Conservation (phyloP, 37 sponge, comb jelly and placozoan genomes). For the Oscarella lobularis region DNA sequence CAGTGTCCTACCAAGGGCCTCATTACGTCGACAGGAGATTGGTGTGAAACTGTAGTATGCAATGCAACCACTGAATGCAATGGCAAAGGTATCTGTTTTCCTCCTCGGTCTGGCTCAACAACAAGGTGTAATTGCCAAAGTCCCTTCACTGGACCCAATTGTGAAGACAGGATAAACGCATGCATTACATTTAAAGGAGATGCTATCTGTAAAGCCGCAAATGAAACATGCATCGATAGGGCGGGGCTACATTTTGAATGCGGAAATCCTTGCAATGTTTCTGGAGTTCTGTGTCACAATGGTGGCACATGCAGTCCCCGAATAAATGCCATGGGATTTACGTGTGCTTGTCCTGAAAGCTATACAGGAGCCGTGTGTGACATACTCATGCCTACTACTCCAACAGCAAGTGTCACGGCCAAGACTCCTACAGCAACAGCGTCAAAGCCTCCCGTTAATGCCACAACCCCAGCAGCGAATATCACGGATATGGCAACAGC, state of each 20-base stretch:
- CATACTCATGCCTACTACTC: not conserved
- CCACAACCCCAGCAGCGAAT: too few species aligned
- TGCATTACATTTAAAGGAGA: not conserved
- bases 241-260: not conserved
- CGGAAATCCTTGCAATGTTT: not conserved
- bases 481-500: too few species aligned
- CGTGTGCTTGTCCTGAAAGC: not conserved
- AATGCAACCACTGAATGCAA: not conserved
- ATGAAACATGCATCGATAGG: not conserved
- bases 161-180: not conserved
- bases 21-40: not conserved
- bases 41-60: not conserved
- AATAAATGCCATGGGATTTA: not conserved
- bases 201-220: not conserved
- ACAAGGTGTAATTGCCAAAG: not conserved
- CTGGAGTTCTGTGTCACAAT: not conserved
- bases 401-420: too few species aligned
- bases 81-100: not conserved
- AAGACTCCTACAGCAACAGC: too few species aligned
- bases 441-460: too few species aligned
- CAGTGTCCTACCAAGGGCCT: too few species aligned
- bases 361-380: not conserved
- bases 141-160: not conserved
- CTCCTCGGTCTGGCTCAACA: too few species aligned
- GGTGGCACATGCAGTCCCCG: not conserved